Base-by-base conservation (phyloP, 2,797 vertebrate genomes). In the Lagocephalus sceleratus region DNA sequence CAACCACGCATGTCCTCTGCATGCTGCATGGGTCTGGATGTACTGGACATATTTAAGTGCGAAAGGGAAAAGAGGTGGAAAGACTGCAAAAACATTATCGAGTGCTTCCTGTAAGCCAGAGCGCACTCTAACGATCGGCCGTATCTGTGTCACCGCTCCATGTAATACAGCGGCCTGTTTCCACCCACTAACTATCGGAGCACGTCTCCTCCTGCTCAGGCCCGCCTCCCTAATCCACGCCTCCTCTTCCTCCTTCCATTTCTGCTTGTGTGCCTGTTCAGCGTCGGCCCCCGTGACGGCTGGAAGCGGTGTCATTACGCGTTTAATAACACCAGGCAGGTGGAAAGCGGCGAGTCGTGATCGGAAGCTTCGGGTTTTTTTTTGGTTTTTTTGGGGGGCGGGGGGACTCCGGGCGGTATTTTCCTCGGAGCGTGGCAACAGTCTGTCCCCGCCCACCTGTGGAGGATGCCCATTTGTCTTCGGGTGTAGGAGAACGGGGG, bases 281-380 rank as follows among this genome's bases (percentile, higher is more conserved):
- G 2, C 7, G 61, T 85, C 78, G 60, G 58, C 71, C 64, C 73
- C 74, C 82, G 54, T 76, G 62, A 79, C 68, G 71, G 66, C 63
- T 63, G 39, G 61, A 79, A 82, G 77, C 79, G 68, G 66, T 76
- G 73, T 79, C 65, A 71, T 82, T 79, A 65, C 52, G 23, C 23
- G 23, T 25, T 25, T 25, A 7, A 25, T 25, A 25, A 4, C 26
- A 29, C 26, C 26, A 26, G 26, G 8, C 25, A 25, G 25, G 25
- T 6, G 25, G 25, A 25, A n/a, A 25, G 25, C 25, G 29, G 2
- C 2, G 29, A 35, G 6, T 32, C 1, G 29, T 32, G 29, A 32
- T 32, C 12, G 29, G 32, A 16, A n/a, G 45, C 15, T 51, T 47
- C 17, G 16, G 11, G n/a, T n/a, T n/a, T n/a, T n/a, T n/a, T n/a